These are phyloP conservation scores for Cacoxenus indagator DNA, from an alignment of 2,888 invertebrate genomes.

Conservation along the genomic window DNA sequence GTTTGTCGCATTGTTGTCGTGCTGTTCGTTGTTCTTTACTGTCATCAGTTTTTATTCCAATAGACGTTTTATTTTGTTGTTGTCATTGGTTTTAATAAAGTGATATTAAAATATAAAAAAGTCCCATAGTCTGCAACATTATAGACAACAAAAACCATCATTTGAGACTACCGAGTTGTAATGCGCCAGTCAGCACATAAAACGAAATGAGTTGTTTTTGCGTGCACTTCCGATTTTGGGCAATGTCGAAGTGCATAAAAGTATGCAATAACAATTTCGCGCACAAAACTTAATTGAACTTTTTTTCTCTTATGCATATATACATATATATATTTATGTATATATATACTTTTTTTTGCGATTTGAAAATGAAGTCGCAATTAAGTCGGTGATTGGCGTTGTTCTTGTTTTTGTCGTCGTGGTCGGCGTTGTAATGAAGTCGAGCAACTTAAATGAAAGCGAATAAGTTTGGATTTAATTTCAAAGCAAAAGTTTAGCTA, in stretches of 20 bases:
- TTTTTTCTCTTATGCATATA: neutral
- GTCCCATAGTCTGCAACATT: neutral
- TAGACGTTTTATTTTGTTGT: neutral
- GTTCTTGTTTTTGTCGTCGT: too few species aligned
- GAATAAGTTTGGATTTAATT: neutral
- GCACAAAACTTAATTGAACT: constrained; percentile 3
- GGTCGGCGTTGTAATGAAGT: neutral
- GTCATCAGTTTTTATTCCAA: neutral
- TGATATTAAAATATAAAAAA: neutral
- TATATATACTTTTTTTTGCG: neutral
- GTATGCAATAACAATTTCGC: constrained; percentile 1
- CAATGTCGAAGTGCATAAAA: neutral
- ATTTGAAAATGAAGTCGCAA: neutral
- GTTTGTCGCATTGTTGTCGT: constrained; percentile 2
- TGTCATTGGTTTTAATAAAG: neutral
- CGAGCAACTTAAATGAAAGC: neutral
- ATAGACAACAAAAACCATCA: neutral
- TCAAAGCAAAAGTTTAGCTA: too few species aligned
- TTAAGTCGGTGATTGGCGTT: neutral
- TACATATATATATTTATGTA: neutral
- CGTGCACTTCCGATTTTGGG: neutral
- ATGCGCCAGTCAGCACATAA: neutral
- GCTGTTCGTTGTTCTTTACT: neutral
- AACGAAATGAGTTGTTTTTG: constrained; percentile 3
- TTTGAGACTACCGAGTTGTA: neutral